Evolutionary conservation across 2,888 invertebrate species (phyloP).

Genomic region (Drosophila longiperda): DNA sequence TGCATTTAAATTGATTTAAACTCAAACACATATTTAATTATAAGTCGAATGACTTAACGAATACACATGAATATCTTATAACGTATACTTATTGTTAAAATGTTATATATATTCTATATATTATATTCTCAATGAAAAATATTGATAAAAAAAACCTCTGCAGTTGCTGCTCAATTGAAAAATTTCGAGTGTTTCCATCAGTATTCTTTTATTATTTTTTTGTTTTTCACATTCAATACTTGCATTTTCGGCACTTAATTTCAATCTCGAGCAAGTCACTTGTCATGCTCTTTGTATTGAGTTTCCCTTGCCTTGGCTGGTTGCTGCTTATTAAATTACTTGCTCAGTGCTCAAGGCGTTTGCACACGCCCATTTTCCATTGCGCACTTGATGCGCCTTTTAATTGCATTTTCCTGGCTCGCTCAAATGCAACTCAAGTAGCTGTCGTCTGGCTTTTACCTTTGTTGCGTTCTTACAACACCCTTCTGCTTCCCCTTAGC

Average conservation of each 20-base stretch:
- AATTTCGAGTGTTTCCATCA: neutral
- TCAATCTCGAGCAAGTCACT: constrained; percentile 53
- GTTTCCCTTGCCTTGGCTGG: constrained; percentile 44
- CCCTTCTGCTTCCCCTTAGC: constrained; percentile 10
- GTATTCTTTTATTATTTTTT: neutral
- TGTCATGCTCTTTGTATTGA: constrained; percentile 62
- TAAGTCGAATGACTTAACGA: neutral
- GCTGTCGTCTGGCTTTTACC: constrained; percentile 60
- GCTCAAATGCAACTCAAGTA: constrained; percentile 74
- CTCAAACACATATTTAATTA: neutral
- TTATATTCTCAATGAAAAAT: neutral
- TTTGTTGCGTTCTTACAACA: constrained; percentile 31
- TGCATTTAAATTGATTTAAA: neutral
- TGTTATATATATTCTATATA: no score
- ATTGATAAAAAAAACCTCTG: neutral
- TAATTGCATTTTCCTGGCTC: constrained; percentile 73
- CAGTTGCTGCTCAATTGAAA: neutral
- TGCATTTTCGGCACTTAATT: constrained; percentile 66
- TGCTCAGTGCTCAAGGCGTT: constrained; percentile 29
- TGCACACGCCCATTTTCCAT: constrained; percentile 32
- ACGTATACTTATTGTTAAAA: neutral
- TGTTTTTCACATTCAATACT: constrained; percentile 30
- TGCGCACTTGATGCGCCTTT: constrained; percentile 63
- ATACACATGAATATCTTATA: neutral
- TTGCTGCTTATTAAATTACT: constrained; percentile 71